A percentile compares a stretch with the other conserved stretches of the same genome.
Evolutionary conservation across 2,113 vertebrate genomes (phyloP).

Genomic region (Takifugu bimaculatus): DNA sequence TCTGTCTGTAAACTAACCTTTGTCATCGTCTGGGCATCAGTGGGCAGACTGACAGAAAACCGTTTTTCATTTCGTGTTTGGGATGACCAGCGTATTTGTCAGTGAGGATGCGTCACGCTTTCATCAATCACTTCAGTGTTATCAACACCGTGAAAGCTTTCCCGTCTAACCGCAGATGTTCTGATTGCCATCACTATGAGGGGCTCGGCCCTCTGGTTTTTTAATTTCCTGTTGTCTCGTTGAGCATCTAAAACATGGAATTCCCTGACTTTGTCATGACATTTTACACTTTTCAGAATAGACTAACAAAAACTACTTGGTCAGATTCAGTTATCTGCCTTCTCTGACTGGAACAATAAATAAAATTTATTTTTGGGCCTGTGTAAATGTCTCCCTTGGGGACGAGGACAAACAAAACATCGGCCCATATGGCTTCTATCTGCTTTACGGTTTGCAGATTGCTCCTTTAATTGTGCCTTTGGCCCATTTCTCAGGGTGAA

Average conservation of each 20-base stretch:
- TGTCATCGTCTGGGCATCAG: too few species aligned
- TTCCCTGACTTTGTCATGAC: not conserved
- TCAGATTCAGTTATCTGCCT: too few species aligned
- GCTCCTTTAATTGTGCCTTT: not conserved
- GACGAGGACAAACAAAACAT: not conserved
- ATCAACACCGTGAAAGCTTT: constrained; percentile 40
- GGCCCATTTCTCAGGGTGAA: constrained; percentile 11
- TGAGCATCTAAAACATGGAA: constrained; percentile 37
- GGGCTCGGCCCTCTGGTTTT: constrained; percentile 36
- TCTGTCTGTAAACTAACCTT: too few species aligned
- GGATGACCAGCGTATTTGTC: not conserved
- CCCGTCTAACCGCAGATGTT: constrained; percentile 14
- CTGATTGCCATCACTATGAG: constrained; percentile 52
- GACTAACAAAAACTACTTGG: too few species aligned
- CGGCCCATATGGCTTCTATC: not conserved
- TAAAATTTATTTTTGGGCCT: not conserved
- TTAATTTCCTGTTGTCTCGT: constrained; percentile 74
- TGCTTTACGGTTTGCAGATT: constrained; percentile 4
- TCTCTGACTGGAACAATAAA: too few species aligned
- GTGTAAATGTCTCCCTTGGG: not conserved
- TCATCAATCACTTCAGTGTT: constrained; percentile 46
- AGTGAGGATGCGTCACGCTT: constrained; percentile 4
- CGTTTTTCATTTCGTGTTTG: too few species aligned
- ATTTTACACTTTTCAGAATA: too few species aligned
- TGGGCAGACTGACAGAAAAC: too few species aligned